These are phyloP conservation scores for Planiliza haematocheilus DNA, from an alignment of 2,113 vertebrate genomes.

Conservation along the genomic window DNA sequence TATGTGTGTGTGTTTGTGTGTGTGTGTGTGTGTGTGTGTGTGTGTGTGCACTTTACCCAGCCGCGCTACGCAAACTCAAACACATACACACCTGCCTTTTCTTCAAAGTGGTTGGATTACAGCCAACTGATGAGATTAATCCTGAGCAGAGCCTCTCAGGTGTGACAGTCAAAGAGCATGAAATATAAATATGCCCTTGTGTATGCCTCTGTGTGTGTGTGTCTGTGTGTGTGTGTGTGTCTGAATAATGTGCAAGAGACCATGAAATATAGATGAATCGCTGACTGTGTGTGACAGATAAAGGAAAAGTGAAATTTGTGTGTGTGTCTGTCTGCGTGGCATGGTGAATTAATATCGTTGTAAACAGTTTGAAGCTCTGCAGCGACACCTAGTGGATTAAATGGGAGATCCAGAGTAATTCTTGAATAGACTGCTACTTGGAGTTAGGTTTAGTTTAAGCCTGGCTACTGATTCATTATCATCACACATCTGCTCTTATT, in stretches of 20 bases:
- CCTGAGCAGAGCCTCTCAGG: conserved; percentile 23
- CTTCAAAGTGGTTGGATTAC: conserved; percentile 37
- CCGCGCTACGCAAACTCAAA: background rate
- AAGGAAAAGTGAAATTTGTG: too few species aligned
- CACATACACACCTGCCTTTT: background rate
- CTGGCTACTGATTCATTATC: too few species aligned
- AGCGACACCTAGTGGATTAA: conserved; percentile 43
- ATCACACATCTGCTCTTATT: too few species aligned
- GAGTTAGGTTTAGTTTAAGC: too few species aligned
- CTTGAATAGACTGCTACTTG: too few species aligned
- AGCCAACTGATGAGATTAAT: conserved; percentile 46
- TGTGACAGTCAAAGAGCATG: conserved; percentile 20
- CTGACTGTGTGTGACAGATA: conserved; percentile 31
- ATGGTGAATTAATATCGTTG: conserved; percentile 8
- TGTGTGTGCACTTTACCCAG: background rate
- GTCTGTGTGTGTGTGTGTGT: background rate
- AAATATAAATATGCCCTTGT: conserved; percentile 10
- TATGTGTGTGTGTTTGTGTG: too few species aligned
- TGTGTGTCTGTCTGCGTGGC: background rate
- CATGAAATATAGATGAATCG: conserved; percentile 52
- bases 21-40: too few species aligned
- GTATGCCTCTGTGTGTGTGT: background rate
- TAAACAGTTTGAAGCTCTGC: background rate
- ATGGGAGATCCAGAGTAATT: background rate
- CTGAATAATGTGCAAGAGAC: conserved; percentile 22